Percentiles rank a stretch among this genome's conserved stretches.
These are phyloP conservation scores for Phainopepla nitens DNA, from an alignment of 2,113 vertebrate species.

Conservation along the genomic window DNA sequence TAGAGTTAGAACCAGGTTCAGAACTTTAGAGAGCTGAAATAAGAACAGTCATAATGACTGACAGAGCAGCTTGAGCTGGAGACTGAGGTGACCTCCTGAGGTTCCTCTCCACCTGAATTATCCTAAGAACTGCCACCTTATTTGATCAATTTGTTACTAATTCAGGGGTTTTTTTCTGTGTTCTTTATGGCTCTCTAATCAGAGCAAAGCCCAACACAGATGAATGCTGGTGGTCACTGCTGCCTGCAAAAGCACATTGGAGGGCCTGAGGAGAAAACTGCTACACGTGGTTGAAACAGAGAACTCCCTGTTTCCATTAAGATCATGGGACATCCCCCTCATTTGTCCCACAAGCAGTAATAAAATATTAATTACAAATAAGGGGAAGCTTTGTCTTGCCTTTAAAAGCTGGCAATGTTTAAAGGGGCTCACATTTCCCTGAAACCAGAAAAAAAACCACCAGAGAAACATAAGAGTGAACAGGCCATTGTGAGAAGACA, in stretches of 20 bases:
- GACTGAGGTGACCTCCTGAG: not conserved
- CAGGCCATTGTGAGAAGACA: not conserved
- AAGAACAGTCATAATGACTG: not conserved
- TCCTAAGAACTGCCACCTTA: not conserved
- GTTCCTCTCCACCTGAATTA: not conserved
- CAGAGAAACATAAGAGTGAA: not conserved
- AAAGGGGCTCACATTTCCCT: not conserved
- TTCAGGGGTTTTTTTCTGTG: accelerated
- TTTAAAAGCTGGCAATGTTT: not conserved
- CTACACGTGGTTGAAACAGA: not conserved
- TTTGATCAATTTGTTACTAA: not conserved
- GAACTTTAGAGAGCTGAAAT: not conserved
- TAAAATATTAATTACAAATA: not conserved
- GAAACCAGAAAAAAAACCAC: not conserved
- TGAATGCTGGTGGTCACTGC: not conserved
- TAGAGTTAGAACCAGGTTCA: not conserved
- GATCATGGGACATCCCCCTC: not conserved
- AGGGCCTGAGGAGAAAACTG: not conserved
- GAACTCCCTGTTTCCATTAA: not conserved
- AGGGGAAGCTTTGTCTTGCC: not conserved
- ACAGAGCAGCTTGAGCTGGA: not conserved
- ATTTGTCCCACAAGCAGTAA: not conserved
- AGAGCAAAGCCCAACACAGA: not conserved
- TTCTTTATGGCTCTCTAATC: not conserved
- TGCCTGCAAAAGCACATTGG: not conserved